These are phyloP conservation scores for Burhinus oedicnemus DNA, from an alignment of 2,113 vertebrate species.

Conservation along the genomic window DNA sequence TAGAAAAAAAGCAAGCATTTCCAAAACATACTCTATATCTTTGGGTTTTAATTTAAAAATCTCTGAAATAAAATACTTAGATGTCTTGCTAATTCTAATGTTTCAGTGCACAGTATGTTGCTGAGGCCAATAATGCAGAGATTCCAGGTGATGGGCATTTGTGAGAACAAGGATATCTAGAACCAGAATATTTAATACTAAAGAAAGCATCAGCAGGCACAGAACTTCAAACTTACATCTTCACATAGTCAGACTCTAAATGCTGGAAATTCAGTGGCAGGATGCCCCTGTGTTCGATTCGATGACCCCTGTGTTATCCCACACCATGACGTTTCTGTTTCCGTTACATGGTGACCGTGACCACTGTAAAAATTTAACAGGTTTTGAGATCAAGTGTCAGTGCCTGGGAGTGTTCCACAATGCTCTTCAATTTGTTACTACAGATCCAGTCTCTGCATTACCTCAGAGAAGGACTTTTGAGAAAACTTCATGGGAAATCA, in stretches of 20 bases:
- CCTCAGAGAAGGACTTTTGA: background rate
- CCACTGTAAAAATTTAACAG: background rate
- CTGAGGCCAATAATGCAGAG: background rate
- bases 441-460: background rate
- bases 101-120: background rate
- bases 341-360: rapidly evolving
- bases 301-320: background rate
- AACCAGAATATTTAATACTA: background rate
- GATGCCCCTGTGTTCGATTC: background rate
- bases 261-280: background rate
- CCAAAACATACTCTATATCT: background rate
- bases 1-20: background rate
- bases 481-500: background rate
- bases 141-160: background rate
- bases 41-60: background rate
- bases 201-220: background rate
- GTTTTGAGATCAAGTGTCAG: background rate
- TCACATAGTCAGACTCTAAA: background rate
- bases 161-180: background rate
- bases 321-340: rapidly evolving
- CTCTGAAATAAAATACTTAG: background rate
- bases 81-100: background rate
- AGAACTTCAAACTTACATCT: background rate
- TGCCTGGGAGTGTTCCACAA: background rate
- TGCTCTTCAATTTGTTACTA: background rate